phyloP scores from a whole-genome alignment of 1,140 invertebrate species.

The honey bee (Apis mellifera) region DNA sequence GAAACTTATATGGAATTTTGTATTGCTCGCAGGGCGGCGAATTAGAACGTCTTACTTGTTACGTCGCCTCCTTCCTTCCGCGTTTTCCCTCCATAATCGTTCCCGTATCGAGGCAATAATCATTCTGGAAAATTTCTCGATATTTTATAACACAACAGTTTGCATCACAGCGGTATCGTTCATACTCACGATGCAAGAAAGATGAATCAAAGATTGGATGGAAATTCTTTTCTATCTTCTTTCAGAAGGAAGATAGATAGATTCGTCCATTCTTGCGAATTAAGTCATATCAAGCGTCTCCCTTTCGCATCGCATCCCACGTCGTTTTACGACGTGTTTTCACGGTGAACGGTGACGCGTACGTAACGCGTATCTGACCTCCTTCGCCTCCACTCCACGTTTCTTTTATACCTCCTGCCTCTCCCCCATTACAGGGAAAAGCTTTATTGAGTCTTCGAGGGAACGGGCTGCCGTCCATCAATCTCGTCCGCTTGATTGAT shows the following conservation, averaged over 20 bases:
- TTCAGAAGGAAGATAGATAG: too few relatives aligned
- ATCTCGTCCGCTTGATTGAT: constrained; percentile 1
- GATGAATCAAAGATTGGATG: too few relatives aligned
- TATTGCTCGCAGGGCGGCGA: constrained; percentile 10
- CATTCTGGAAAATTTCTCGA: not conserved
- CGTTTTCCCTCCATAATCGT: not conserved
- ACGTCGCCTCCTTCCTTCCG: not conserved
- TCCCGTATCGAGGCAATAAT: not conserved
- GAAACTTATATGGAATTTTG: constrained; percentile 45
- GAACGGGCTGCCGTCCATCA: constrained; percentile 73
- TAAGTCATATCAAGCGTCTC: too few relatives aligned
- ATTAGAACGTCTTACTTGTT: constrained; percentile 6
- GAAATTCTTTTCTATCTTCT: too few relatives aligned
- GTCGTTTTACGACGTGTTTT: constrained; percentile 44
- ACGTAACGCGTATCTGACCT: not conserved
- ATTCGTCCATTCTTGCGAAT: too few relatives aligned
- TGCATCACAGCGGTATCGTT: too few relatives aligned
- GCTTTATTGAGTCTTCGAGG: constrained; percentile 74
- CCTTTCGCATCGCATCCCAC: not conserved
- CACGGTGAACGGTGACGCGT: not conserved
- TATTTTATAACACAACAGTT: not conserved
- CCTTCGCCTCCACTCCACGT: not conserved
- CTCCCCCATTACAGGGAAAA: constrained; percentile 59
- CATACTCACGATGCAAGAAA: too few relatives aligned
- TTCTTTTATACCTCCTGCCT: not conserved